Evolutionary conservation across 2,888 invertebrate species (phyloP), one percentile per base, ranked within the genome.

Genomic region (Drosophila putrida): DNA sequence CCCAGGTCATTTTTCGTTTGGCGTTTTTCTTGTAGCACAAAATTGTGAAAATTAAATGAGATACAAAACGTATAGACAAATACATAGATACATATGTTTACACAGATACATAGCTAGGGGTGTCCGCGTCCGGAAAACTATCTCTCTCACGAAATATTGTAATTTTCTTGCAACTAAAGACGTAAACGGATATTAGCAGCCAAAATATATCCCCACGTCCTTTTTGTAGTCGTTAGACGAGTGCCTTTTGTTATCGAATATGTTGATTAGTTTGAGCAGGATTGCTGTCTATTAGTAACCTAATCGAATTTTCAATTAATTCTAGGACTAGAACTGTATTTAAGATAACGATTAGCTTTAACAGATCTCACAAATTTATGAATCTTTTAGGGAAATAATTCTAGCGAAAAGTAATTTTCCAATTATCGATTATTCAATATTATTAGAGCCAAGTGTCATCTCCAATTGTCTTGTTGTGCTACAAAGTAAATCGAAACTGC

Each of bases 171-270:
- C 69, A 79, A 78, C 81, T 75, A 75, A 85, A 86, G 82, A 84
- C 80, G 84, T 82, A 86, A 87, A 76, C 73, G 83, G 84, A 86
- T 84, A 88, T 86, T 88, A 88, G 84, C 75, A 73, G 82, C 75
- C n/a, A n/a, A 83, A 82, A 82, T 84, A 72, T 77, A 58, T 55
- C 71, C 61, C 55, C 71, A 59, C 38, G 51, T 61, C 67, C 59
- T 35, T 35, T 20, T 61, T 46, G 50, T 38, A 31, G 59, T 66
- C 65, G 49, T 55, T 53, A 6, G 41, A 13, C 43, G 13, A 25
- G 44, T 47, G 20, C 36, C 61, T 46, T 67, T 60, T 74, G 64
- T 57, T 63, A 74, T 70, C 59, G 60, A 74, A 64, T 64, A 58
- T 53, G 74, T 60, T 73, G 69, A 73, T 74, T 69, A 57, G 59